A percentile compares a stretch with the other conserved stretches of the same genome.
Conservation (phyloP, 2,113 vertebrate species). For the Periophthalmodon schlosseri region DNA sequence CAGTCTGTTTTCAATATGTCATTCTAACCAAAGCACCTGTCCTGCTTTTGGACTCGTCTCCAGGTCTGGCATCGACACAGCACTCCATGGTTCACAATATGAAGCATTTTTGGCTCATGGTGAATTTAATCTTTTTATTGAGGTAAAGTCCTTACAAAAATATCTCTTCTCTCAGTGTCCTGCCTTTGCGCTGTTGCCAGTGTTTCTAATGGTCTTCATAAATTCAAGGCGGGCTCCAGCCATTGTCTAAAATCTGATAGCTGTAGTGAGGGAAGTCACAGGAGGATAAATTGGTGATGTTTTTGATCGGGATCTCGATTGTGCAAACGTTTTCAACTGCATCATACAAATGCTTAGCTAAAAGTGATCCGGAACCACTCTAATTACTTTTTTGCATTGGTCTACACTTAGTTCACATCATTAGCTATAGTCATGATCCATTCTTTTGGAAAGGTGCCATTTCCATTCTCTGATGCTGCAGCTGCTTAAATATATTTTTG, state of each 20-base stretch:
- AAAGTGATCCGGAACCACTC: constrained; percentile 13
- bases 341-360: constrained; percentile 28
- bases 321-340: constrained; percentile 39
- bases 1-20: constrained; percentile 49
- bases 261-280: constrained; percentile 46
- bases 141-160: constrained; percentile 48
- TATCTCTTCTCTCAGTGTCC: constrained; percentile 42
- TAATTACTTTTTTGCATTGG: constrained; percentile 3
- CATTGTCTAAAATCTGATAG: constrained; percentile 59
- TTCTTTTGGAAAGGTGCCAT: constrained; percentile 1
- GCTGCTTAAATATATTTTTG: not conserved
- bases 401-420: not conserved
- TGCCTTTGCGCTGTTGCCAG: constrained; percentile 51
- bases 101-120: constrained; percentile 54
- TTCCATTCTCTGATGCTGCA: not conserved
- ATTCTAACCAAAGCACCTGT: constrained; percentile 44
- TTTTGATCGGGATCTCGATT: constrained; percentile 35
- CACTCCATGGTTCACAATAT: constrained; percentile 42
- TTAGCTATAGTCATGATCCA: not conserved
- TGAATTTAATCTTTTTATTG: constrained; percentile 66
- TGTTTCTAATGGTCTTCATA: constrained; percentile 53
- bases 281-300: constrained; percentile 45
- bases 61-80: constrained; percentile 51
- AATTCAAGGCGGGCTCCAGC: constrained; percentile 44
- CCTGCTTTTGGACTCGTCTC: constrained; percentile 30